Conservation (phyloP, 1,140 invertebrate species). For the Trachelipus rathkii region DNA sequence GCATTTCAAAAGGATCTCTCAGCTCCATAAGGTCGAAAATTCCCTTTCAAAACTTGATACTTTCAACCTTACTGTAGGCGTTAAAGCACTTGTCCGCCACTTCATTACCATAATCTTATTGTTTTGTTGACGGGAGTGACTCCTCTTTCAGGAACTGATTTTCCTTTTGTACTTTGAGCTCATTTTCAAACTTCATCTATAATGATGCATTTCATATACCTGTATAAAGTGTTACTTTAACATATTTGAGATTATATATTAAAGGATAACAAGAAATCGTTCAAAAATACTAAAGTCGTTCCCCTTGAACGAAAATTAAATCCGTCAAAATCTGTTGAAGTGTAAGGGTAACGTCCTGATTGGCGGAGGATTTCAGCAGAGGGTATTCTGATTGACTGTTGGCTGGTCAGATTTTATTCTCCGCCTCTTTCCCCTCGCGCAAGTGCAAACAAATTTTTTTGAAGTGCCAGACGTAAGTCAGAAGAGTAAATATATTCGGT, state of each 20-base stretch:
- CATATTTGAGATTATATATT: too few species aligned
- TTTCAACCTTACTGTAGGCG: constrained; percentile 34
- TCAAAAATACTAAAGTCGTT: not conserved
- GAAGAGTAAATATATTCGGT: too few species aligned
- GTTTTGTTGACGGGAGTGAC: constrained; percentile 40
- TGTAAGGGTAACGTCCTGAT: constrained; percentile 39
- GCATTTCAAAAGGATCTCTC: constrained; percentile 39
- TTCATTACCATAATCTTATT: constrained; percentile 45
- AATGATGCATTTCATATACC: too few species aligned
- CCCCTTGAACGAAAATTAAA: constrained; percentile 41
- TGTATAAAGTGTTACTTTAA: too few species aligned
- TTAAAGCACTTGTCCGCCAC: constrained; percentile 44
- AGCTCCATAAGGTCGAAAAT: constrained; percentile 27
- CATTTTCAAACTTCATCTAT: too few species aligned
- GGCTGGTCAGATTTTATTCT: constrained; percentile 41
- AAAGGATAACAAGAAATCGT: too few species aligned
- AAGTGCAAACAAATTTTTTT: constrained; percentile 31
- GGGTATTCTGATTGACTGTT: constrained; percentile 42
- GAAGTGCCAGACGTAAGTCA: not conserved
- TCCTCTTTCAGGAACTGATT: not conserved
- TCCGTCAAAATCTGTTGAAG: constrained; percentile 43
- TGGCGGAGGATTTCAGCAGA: constrained; percentile 42
- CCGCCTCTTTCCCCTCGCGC: constrained; percentile 36
- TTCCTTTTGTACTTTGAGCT: not conserved
- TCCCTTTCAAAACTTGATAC: constrained; percentile 4